Conservation (phyloP, 2,797 vertebrate species). For the Hozukius guyotensis region DNA sequence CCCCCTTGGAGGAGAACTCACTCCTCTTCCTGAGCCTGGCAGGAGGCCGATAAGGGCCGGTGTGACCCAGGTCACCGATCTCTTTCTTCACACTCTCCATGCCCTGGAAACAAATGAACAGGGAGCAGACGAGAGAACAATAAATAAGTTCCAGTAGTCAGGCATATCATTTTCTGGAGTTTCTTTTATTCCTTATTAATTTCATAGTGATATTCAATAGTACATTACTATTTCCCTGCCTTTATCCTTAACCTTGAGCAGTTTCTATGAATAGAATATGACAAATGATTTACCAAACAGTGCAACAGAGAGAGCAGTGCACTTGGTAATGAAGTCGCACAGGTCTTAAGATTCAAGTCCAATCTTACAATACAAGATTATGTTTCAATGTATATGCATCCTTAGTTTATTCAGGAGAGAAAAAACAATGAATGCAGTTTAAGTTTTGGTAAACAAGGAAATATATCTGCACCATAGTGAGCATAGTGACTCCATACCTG, state of each 20-base stretch:
- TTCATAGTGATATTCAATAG: background rate
- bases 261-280: background rate
- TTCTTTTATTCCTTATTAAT: background rate
- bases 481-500: constrained; percentile 82
- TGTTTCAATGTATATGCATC: background rate
- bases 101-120: constrained; percentile 80
- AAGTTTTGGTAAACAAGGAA: background rate
- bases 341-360: background rate
- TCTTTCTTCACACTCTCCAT: constrained; percentile 94
- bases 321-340: background rate
- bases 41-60: constrained; percentile 90
- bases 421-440: background rate
- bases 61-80: constrained; percentile 89
- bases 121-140: background rate
- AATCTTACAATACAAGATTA: background rate
- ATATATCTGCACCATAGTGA: background rate
- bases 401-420: background rate
- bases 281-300: background rate
- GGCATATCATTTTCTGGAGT: background rate
- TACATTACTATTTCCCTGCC: background rate
- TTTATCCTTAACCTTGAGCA: background rate
- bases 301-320: background rate
- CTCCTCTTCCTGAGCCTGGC: constrained; percentile 89
- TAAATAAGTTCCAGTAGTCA: background rate
- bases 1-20: constrained; percentile 88